A percentile compares a stretch with the other conserved stretches of the same genome.
Conservation (phyloP, 2,888 invertebrate species). For the Blera fallax region DNA sequence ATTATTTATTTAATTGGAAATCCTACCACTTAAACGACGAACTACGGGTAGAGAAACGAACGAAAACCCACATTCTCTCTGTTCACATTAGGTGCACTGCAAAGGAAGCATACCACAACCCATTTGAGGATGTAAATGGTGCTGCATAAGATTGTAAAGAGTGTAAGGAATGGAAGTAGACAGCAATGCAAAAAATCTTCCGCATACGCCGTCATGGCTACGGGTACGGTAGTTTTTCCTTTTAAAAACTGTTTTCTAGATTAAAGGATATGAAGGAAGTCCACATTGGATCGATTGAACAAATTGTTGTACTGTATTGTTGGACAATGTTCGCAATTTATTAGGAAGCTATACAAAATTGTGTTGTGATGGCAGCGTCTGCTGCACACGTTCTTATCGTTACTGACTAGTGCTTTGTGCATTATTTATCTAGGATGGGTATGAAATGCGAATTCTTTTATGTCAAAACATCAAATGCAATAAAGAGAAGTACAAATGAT, state of each 20-base stretch:
- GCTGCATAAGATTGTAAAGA: not conserved
- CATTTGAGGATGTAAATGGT: not conserved
- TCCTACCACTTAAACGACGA: constrained; percentile 11
- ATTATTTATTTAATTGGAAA: constrained; percentile 30
- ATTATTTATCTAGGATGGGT: not conserved
- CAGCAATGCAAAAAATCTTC: not conserved
- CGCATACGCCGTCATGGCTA: not conserved
- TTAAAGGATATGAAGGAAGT: not conserved
- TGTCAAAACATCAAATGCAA: not conserved
- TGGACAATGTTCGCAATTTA: not conserved
- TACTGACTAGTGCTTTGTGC: not conserved
- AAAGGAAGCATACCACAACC: not conserved
- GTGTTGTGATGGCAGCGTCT: not conserved
- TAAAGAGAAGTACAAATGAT: not conserved
- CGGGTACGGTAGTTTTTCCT: not conserved
- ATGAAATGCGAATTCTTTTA: not conserved
- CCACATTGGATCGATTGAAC: not conserved
- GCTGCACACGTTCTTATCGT: not conserved
- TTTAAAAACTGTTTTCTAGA: not conserved
- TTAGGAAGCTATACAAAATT: not conserved
- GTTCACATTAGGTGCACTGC: not conserved
- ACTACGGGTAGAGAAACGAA: not conserved
- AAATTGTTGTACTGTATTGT: not conserved
- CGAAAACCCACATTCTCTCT: not conserved
- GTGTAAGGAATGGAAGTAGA: not conserved